Evolutionary conservation across 2,797 vertebrate species (phyloP).

Genomic region (Sciaenops ocellatus): DNA sequence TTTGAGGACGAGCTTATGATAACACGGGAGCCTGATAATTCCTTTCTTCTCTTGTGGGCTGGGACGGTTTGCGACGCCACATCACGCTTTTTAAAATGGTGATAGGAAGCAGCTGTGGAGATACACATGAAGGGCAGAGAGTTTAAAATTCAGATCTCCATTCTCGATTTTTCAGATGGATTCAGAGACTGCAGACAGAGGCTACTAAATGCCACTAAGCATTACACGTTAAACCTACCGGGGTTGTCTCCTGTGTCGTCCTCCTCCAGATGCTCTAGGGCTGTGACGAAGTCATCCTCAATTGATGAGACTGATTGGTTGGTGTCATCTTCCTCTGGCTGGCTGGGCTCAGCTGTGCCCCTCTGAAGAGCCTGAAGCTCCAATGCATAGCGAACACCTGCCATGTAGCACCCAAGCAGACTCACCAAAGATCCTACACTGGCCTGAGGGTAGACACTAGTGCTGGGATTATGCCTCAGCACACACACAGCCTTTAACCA

Average conservation of each 20-base stretch:
- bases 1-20: constrained; percentile 85
- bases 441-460: constrained; percentile 81
- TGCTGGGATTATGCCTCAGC: constrained; percentile 87
- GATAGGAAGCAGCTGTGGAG: constrained; percentile 78
- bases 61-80: constrained; percentile 91
- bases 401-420: constrained; percentile 91
- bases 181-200: background rate
- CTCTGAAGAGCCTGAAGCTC: constrained; percentile 87
- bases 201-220: constrained; percentile 6
- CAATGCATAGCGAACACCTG: constrained; percentile 90
- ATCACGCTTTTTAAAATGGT: constrained; percentile 87
- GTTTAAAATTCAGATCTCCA: background rate
- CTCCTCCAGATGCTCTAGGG: constrained; percentile 96
- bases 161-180: background rate
- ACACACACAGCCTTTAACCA: constrained; percentile 92
- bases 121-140: constrained; percentile 21
- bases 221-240: constrained; percentile 63
- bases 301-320: constrained; percentile 98
- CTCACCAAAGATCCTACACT: constrained; percentile 86
- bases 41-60: constrained; percentile 84
- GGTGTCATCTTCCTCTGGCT: constrained; percentile 94
- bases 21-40: constrained; percentile 85
- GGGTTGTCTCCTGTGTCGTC: constrained; percentile 85
- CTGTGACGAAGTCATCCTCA: constrained; percentile 99
- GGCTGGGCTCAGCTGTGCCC: constrained; percentile 78